phyloP scores from a whole-genome alignment of 2,888 invertebrate species.

The Rhagonycha fulva region DNA sequence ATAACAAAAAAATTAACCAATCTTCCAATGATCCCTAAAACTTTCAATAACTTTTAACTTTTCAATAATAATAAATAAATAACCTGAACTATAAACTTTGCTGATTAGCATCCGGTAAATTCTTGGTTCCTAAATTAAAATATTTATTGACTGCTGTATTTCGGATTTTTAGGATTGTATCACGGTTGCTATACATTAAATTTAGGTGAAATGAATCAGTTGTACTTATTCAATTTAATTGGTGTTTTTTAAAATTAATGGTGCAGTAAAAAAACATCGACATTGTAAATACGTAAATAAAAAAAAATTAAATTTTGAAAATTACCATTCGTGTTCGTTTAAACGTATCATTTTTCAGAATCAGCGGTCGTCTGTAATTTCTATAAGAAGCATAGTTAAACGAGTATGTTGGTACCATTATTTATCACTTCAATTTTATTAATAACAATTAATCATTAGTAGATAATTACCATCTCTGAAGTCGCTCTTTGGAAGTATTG shows the following conservation, averaged over 20 bases:
- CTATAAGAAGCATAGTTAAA: conserved; percentile 34
- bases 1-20: too few species aligned
- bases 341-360: conserved; percentile 21
- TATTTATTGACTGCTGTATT: too few species aligned
- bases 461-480: conserved; percentile 44
- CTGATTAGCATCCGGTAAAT: too few species aligned
- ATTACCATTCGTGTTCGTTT: conserved; percentile 6
- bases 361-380: conserved; percentile 10
- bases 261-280: neutral
- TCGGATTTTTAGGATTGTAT: too few species aligned
- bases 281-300: neutral
- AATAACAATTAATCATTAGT: conserved; percentile 49
- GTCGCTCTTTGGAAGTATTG: neutral
- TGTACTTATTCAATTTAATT: neutral
- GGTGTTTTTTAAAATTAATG: neutral
- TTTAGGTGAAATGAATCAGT: neutral
- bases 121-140: too few species aligned
- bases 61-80: too few species aligned
- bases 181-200: neutral
- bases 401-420: conserved; percentile 41
- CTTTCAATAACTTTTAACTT: too few species aligned
- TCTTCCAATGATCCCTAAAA: too few species aligned
- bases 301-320: neutral
- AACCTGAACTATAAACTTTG: too few species aligned
- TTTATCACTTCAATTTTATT: conserved; percentile 49